Evolutionary conservation across 1,140 invertebrate species (phyloP).

Genomic region (Drosophila melanica): DNA sequence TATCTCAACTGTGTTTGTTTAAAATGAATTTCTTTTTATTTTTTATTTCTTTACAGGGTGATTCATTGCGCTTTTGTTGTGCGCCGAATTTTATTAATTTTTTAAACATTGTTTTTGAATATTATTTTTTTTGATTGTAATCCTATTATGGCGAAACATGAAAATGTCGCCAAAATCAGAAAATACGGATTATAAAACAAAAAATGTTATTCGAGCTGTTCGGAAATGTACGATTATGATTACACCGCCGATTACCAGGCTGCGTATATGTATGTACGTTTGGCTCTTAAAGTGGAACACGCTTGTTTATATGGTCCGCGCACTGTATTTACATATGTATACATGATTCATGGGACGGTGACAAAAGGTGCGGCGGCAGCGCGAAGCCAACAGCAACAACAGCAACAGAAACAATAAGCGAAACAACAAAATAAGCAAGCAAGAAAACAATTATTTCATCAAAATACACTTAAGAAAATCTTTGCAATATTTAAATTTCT

Average conservation of each 20-base stretch:
- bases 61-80: conserved; percentile 17
- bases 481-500: not conserved
- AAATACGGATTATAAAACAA: conserved; percentile 57
- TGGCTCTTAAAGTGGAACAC: conserved; percentile 66
- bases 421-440: conserved; percentile 39
- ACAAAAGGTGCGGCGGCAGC: conserved; percentile 68
- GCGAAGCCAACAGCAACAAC: conserved; percentile 33
- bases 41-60: conserved; percentile 13
- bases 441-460: conserved; percentile 15
- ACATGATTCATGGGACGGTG: conserved; percentile 69
- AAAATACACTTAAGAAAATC: conserved; percentile 5
- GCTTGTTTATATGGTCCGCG: conserved; percentile 56
- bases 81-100: conserved; percentile 6
- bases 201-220: conserved; percentile 46
- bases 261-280: conserved; percentile 20
- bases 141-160: conserved; percentile 52
- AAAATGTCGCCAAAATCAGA: conserved; percentile 15
- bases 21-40: conserved; percentile 5
- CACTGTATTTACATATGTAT: conserved; percentile 58
- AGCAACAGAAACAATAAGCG: conserved; percentile 38
- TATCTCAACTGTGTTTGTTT: conserved; percentile 23
- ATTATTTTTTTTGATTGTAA: conserved; percentile 13
- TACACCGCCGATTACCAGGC: conserved; percentile 28
- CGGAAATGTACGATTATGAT: conserved; percentile 27
- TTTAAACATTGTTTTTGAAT: conserved; percentile 13